A percentile compares a stretch with the other conserved stretches of the same genome.
Conservation (phyloP, 2,797 vertebrate species). For the Periophthalmus magnuspinnatus region DNA sequence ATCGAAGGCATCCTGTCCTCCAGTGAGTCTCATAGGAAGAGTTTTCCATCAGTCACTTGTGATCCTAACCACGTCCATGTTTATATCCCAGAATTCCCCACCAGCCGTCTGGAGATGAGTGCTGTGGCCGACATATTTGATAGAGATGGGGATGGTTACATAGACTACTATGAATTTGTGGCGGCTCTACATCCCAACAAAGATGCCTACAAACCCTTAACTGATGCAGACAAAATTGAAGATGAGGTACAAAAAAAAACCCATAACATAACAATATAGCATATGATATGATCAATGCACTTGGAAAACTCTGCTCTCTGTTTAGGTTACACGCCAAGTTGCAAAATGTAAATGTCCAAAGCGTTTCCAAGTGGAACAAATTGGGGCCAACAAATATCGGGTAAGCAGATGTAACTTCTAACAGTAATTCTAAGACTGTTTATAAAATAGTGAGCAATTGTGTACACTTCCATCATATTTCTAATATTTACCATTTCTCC, state of each 20-base stretch:
- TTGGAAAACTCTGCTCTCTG: neutral
- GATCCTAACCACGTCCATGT: constrained; percentile 10
- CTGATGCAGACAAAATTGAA: constrained; percentile 99
- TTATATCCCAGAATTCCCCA: constrained; percentile 87
- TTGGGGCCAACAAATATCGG: constrained; percentile 98
- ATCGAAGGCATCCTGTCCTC: constrained; percentile 98
- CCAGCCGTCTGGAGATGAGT: constrained; percentile 97
- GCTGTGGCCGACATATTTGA: constrained; percentile 98
- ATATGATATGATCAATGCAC: neutral
- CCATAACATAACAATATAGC: neutral
- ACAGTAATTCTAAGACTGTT: neutral
- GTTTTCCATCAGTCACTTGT: neutral
- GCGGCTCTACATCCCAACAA: constrained; percentile 98
- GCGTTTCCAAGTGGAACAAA: constrained; percentile 98
- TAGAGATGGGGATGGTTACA: constrained; percentile 97
- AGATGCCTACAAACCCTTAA: constrained; percentile 96
- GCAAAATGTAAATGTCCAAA: constrained; percentile 99
- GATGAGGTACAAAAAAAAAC: constrained; percentile 85
- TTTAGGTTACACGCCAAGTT: constrained; percentile 95
- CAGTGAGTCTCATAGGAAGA: constrained; percentile 80
- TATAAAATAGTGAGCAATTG: constrained; percentile 25
- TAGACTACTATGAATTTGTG: constrained; percentile 99
- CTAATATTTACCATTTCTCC: constrained; percentile 84
- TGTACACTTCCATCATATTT: constrained; percentile 35
- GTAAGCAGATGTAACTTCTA: constrained; percentile 73